phyloP scores from a whole-genome alignment of 2,888 invertebrate species.

The Papilio gigon region DNA sequence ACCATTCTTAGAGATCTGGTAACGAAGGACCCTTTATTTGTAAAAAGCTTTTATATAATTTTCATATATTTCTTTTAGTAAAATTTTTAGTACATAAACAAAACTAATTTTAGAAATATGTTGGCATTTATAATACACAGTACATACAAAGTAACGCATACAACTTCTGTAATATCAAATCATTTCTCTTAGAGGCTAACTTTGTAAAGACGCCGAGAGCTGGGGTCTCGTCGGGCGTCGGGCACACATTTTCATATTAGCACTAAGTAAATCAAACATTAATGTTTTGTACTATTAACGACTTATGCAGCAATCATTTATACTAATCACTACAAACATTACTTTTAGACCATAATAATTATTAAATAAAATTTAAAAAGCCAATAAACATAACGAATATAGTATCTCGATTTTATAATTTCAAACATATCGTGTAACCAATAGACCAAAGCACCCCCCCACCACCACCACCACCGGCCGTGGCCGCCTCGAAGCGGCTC shows the following conservation, averaged over 20 bases:
- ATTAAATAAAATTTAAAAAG: not conserved
- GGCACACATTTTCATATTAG: conserved; percentile 76
- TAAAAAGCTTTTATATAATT: not conserved
- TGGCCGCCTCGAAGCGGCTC: too few species aligned
- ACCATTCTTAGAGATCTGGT: conserved; percentile 20
- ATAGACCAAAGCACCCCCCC: too few species aligned
- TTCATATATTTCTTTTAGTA: not conserved
- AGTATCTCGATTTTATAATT: not conserved
- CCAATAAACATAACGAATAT: not conserved
- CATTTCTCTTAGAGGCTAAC: conserved; percentile 16
- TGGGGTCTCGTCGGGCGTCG: conserved; percentile 42
- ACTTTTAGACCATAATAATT: not conserved
- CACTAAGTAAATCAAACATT: conserved; percentile 45
- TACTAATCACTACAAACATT: not conserved
- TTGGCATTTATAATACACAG: conserved; percentile 4
- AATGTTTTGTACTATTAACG: conserved; percentile 30
- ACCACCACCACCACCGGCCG: too few species aligned
- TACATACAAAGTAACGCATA: not conserved
- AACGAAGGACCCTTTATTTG: conserved; percentile 2
- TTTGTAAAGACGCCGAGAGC: conserved; percentile 22
- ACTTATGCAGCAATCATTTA: conserved; percentile 3
- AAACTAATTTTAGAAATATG: not conserved
- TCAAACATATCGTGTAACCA: not conserved
- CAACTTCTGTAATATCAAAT: not conserved
- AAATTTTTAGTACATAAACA: conserved; percentile 13